Evolutionary conservation across 2,797 vertebrate species (phyloP).

Genomic region (Microcaecilia unicolor): DNA sequence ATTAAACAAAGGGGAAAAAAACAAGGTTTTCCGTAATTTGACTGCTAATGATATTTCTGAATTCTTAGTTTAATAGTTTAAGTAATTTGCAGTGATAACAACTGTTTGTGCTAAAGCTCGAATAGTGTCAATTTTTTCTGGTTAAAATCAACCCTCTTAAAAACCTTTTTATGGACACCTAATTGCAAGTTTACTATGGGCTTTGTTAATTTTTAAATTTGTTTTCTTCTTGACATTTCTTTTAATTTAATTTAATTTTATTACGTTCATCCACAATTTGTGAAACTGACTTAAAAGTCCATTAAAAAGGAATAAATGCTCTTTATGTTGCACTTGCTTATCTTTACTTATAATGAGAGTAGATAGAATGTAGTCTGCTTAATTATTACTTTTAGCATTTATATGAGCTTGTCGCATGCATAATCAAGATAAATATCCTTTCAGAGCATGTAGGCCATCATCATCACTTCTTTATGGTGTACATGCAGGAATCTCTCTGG

Average conservation of each 20-base stretch:
- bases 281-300: slow-evolving; percentile 43
- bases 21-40: slow-evolving; percentile 54
- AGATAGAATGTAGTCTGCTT: slow-evolving; percentile 22
- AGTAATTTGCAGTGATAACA: slow-evolving; percentile 59
- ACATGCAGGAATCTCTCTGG: not conserved
- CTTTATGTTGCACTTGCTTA: slow-evolving; percentile 40
- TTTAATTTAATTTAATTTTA: slow-evolving; percentile 51
- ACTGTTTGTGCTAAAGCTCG: slow-evolving; percentile 36
- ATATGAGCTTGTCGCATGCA: slow-evolving; percentile 13
- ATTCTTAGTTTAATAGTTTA: slow-evolving; percentile 60
- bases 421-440: slow-evolving; percentile 29
- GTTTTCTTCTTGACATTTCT: slow-evolving; percentile 50
- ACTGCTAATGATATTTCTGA: slow-evolving; percentile 65
- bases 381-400: slow-evolving; percentile 40
- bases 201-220: slow-evolving; percentile 51
- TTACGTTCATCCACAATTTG: slow-evolving; percentile 40
- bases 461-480: slow-evolving; percentile 14
- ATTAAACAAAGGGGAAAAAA: slow-evolving; percentile 60
- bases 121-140: slow-evolving; percentile 22
- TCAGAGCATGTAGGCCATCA: slow-evolving; percentile 22
- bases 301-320: slow-evolving; percentile 46
- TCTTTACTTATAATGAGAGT: slow-evolving; percentile 52
- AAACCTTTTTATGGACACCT: slow-evolving; percentile 43
- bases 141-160: slow-evolving; percentile 41
- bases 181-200: slow-evolving; percentile 46